Base-by-base conservation (phyloP, 2,797 vertebrate species). In the Trematomus bernacchii region DNA sequence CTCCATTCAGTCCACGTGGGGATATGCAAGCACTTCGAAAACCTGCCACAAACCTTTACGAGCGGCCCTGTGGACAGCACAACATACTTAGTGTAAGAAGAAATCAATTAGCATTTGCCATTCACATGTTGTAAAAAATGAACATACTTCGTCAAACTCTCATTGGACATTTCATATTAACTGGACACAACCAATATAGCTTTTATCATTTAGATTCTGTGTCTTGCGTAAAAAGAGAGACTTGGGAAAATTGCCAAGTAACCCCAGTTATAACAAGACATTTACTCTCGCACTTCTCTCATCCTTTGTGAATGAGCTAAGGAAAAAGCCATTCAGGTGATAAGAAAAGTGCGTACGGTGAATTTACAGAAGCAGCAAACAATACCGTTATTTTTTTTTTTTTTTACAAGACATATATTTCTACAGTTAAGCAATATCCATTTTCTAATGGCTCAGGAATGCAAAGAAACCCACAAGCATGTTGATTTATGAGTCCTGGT, bases 211-310 rank as follows among this genome's bases (percentile, higher is more conserved):
- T 3, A 42, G 0, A 64, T 6, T 97, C n/a, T n/a, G 97, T 98
- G 9, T 75, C 93, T 95, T 95, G 96, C 90, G 87, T 96, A 97
- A 97, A 98, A 99, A 97, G 95, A 92, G 84, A 92, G 65, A 82
- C 94, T 87, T 87, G 87, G 94, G 27, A 0, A 77, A 0, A 14
- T 27, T 62, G 79, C 94, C 92, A 92, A 90, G 92, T 92, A 79
- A 91, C 95, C 61, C 97, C 96, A 97, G 97, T 97, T 97, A 97
- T 95, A 91, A 95, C 90, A 96, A 92, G 93, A 95, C 72, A 4
- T 21, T 91, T 90, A 14, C 85, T 98, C 62, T 98, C 33, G 96
- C 97, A 97, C 96, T 61, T 55, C 71, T 95, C 91, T 92, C 94
- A 90, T 92, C 95, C 94, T 70, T 70, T 77, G 81, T 88, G 76